phyloP scores from a whole-genome alignment of 1,140 invertebrate species.

The Brachionus asplanchnoidis region DNA sequence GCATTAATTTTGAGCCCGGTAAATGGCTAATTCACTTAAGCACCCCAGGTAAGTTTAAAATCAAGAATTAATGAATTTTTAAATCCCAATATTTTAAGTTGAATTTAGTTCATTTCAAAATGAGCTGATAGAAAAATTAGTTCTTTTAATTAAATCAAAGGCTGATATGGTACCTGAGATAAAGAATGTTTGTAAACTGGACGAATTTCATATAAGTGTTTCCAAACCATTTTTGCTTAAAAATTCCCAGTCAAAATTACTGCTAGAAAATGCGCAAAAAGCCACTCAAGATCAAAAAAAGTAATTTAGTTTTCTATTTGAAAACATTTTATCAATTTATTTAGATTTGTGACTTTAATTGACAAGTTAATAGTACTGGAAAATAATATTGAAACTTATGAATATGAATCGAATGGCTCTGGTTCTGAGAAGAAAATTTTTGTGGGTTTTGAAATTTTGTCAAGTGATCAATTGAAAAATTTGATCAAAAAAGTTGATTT shows the following conservation, averaged over 20 bases:
- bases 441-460: not conserved
- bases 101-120: not conserved
- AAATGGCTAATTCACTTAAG: constrained; percentile 5
- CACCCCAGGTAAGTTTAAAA: not conserved
- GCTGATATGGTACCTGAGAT: not conserved
- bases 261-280: not conserved
- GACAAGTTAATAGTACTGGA: not conserved
- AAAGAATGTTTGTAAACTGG: not conserved
- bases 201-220: constrained; percentile 1
- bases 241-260: constrained; percentile 6
- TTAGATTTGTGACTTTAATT: not conserved
- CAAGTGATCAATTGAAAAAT: not conserved
- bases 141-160: not conserved
- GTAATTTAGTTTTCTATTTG: not conserved
- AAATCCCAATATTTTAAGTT: not conserved
- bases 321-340: no score
- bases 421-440: not conserved
- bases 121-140: not conserved
- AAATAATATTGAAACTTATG: not conserved
- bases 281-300: not conserved
- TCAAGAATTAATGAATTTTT: not conserved
- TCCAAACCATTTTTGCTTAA: not conserved
- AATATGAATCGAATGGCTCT: not conserved
- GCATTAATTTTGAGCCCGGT: not conserved
- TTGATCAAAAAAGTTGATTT: not conserved